Evolutionary conservation across 2,113 vertebrate species (phyloP).

Genomic region (Ellobius talpinus): DNA sequence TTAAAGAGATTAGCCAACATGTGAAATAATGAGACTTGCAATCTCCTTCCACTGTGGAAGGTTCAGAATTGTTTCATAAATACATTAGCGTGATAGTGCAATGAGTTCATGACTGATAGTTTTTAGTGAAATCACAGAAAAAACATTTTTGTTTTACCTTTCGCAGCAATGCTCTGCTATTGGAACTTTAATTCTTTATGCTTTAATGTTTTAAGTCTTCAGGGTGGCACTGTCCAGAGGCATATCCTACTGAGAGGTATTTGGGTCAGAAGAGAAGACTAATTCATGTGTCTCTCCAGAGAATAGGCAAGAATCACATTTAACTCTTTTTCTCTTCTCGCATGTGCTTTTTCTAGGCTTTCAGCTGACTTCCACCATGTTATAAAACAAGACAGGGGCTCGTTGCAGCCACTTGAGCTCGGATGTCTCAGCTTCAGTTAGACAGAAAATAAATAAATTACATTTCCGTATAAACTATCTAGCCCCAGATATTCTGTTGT

Average conservation of each 20-base stretch:
- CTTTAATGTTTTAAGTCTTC: background rate
- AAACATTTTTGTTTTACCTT: background rate
- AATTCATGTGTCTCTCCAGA: background rate
- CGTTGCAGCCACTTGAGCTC: background rate
- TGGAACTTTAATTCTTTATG: background rate
- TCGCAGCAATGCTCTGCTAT: background rate
- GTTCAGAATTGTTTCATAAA: background rate
- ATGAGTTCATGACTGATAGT: background rate
- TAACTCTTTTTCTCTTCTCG: background rate
- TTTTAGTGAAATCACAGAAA: background rate
- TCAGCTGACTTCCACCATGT: background rate
- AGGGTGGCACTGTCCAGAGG: no score
- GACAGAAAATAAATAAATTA: background rate
- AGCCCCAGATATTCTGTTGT: background rate
- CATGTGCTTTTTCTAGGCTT: background rate
- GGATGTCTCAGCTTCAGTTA: background rate
- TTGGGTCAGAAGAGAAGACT: background rate
- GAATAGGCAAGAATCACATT: background rate
- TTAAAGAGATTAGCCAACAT: slow-evolving; percentile 48
- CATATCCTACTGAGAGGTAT: background rate
- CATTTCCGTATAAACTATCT: background rate
- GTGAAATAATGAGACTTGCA: slow-evolving; percentile 14
- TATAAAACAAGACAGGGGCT: background rate
- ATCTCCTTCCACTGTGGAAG: slow-evolving; percentile 38
- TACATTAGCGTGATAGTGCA: background rate